Percentiles rank a stretch among this genome's conserved stretches.
phyloP scores from a whole-genome alignment of 1,140 invertebrate species.

The Ceratina japonica region DNA sequence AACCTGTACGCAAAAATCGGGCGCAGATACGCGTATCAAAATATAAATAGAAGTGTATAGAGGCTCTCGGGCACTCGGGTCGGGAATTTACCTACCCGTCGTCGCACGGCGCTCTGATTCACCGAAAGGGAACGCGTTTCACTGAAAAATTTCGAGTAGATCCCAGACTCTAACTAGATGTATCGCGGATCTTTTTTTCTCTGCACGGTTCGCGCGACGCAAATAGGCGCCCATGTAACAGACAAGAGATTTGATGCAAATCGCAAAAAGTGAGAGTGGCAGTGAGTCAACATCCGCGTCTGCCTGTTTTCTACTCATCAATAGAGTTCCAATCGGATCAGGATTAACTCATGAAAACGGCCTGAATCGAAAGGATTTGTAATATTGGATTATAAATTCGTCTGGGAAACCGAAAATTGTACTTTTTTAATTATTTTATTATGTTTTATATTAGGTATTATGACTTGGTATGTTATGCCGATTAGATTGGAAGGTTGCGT shows the following conservation, averaged over 20 bases:
- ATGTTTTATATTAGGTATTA: no score
- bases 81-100: conserved; percentile 26
- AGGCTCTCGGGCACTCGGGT: not conserved
- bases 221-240: conserved; percentile 11
- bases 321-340: conserved; percentile 4
- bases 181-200: not conserved
- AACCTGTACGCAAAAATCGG: conserved; percentile 43
- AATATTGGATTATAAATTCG: no score
- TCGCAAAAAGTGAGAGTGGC: conserved; percentile 48
- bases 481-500: no score
- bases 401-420: no score
- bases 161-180: not conserved
- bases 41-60: conserved; percentile 49
- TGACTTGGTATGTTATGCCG: no score
- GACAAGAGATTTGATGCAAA: conserved; percentile 38
- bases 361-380: no score
- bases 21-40: conserved; percentile 24
- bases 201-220: not conserved
- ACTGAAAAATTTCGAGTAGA: not conserved
- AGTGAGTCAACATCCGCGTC: conserved; percentile 46
- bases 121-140: not conserved
- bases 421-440: no score
- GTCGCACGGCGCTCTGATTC: not conserved
- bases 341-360: no score
- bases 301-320: conserved; percentile 16